A percentile compares a stretch with the other conserved stretches of the same genome.
These are phyloP conservation scores for Hypolimnas misippus DNA, from an alignment of 2,888 invertebrate genomes.

Conservation along the genomic window DNA sequence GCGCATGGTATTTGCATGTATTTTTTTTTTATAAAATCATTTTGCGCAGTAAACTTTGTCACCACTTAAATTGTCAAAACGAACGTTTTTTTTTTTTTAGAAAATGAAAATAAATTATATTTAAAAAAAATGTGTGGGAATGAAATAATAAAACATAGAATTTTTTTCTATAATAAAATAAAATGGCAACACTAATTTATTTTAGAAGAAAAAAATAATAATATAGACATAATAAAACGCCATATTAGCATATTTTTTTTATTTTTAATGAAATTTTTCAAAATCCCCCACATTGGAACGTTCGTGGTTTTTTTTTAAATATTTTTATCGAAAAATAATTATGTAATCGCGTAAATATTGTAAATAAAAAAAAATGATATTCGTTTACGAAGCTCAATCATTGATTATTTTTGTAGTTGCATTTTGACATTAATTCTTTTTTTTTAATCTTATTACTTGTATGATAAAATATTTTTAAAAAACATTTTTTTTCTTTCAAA, in stretches of 20 bases:
- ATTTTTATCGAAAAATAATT: neutral
- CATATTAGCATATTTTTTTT: slow-evolving; percentile 31
- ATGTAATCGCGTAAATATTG: slow-evolving; percentile 36
- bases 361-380: slow-evolving; percentile 44
- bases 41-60: slow-evolving; percentile 44
- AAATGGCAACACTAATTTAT: slow-evolving; percentile 29
- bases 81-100: slow-evolving; percentile 28
- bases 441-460: slow-evolving; percentile 14
- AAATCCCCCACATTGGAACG: slow-evolving; percentile 15
- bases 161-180: neutral
- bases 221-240: slow-evolving; percentile 33
- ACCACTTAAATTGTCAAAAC: slow-evolving; percentile 36
- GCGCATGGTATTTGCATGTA: slow-evolving; percentile 39
- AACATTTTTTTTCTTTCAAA: neutral
- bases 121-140: slow-evolving; percentile 16
- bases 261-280: slow-evolving; percentile 1
- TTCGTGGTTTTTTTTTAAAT: slow-evolving; percentile 22
- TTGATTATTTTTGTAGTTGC: slow-evolving; percentile 45
- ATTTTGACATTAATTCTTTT: slow-evolving; percentile 24
- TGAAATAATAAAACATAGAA: neutral
- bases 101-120: no score
- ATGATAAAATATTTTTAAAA: slow-evolving; percentile 25
- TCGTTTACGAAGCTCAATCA: slow-evolving; percentile 49
- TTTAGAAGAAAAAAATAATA: slow-evolving; percentile 20
- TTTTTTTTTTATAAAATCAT: slow-evolving; percentile 25